Evolutionary conservation across 1,140 invertebrate species (phyloP), one percentile per base, ranked within the genome.

Genomic region (Tetramorium parvispinum): DNA sequence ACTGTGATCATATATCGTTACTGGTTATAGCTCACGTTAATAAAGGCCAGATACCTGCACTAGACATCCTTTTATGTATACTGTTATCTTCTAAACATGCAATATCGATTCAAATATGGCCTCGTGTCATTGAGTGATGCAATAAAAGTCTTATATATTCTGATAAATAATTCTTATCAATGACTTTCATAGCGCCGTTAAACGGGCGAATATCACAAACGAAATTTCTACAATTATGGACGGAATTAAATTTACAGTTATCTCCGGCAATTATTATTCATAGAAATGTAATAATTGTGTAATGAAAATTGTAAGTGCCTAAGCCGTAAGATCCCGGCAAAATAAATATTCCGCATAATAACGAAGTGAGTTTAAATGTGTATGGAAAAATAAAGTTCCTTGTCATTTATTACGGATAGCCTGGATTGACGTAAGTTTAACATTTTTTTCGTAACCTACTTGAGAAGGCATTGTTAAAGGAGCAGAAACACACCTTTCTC

Each of bases 161-260:
- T 71, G 46, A 79, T 85, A 85, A 85, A 85, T 85, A 78, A 85
- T 83, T 83, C 79, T 83, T 83, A 83, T 83, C 79, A 59, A 82
- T 75, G 79, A 83, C 68, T 75, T 82, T 82, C 53, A 83, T 75
- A 75, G 68, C 68, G 68, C 32, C n/a, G 37, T 83, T 83, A 83
- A 83, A 75, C 43, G n/a, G 4, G 8, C 13, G n/a, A 40, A 5
- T 11, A n/a, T 55, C 63, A 4, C 11, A 10, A 68, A 53, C 21
- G 24, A 81, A 71, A 55, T 27, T 81, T 70, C 37, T 68, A 27
- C 21, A 13, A n/a, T 81, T 55, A 81, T 16, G 21, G 10, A 43
- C 13, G 8, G 21, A 43, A 81, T 81, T 81, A 71, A 71, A 81
- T 68, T 53, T 71, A 81, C 8, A 16, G 24, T 11, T 32, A 32